Conservation (phyloP, 2,797 vertebrate species). For the Megalops cyprinoides region DNA sequence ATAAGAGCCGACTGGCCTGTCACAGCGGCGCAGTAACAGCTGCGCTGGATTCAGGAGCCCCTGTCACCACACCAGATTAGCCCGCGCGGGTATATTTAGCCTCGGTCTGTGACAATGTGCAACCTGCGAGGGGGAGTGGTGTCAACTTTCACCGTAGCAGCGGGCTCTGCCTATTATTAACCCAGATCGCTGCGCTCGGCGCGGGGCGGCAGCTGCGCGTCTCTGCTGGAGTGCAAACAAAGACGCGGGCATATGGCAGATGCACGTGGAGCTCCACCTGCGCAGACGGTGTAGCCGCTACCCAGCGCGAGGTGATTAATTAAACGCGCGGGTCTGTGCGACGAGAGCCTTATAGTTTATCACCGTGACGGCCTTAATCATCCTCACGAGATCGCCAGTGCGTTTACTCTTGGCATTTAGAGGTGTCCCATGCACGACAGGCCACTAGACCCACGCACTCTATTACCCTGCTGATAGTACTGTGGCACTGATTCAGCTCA, state of each 20-base stretch:
- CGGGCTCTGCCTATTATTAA: slow-evolving; percentile 70
- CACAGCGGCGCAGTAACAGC: slow-evolving; percentile 48
- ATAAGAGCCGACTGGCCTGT: slow-evolving; percentile 29
- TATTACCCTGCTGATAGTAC: background rate
- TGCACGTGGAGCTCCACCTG: slow-evolving; percentile 15
- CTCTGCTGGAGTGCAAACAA: slow-evolving; percentile 57
- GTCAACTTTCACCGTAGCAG: slow-evolving; percentile 61
- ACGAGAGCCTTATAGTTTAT: slow-evolving; percentile 34
- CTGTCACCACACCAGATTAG: slow-evolving; percentile 49
- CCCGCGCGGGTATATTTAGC: slow-evolving; percentile 67
- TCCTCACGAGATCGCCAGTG: slow-evolving; percentile 24
- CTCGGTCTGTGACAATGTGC: slow-evolving; percentile 50
- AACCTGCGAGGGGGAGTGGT: slow-evolving; percentile 56
- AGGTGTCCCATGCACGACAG: background rate
- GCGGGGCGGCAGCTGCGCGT: slow-evolving; percentile 56
- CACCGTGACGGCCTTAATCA: slow-evolving; percentile 20
- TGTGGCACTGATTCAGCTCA: background rate
- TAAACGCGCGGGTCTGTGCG: slow-evolving; percentile 27
- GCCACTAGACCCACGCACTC: background rate
- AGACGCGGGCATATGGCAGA: slow-evolving; percentile 44
- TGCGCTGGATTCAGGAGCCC: slow-evolving; percentile 51
- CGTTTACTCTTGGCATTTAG: background rate
- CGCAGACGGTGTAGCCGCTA: slow-evolving; percentile 22
- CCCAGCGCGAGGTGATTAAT: slow-evolving; percentile 37
- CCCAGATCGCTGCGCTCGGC: slow-evolving; percentile 49